Evolutionary conservation across 2,797 vertebrate genomes (phyloP), one percentile per base, ranked within the genome.

Genomic region (Kryptolebias ocellatus): DNA sequence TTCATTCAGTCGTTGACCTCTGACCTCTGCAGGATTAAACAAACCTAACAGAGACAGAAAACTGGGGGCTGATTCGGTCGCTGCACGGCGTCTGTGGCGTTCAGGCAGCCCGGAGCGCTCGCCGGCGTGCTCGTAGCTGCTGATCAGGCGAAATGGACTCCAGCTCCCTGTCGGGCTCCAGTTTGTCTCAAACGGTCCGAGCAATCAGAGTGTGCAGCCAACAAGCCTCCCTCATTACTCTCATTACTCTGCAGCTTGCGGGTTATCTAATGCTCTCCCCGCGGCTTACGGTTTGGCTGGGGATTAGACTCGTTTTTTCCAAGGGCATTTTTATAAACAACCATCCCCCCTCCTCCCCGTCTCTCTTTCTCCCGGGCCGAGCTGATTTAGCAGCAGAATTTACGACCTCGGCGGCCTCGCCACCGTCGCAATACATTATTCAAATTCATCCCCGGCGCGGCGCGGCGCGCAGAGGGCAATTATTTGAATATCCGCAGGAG

Each of bases 241-340:
- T 83, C 84, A 90, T 92, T 93, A 91, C 90, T 90, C 83, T 87
- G 83, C 88, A 88, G 87, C 87, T 89, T 91, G 89, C 69, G 89
- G 88, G 86, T 90, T 91, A 90, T 91, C 90, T 89, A 91, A 92
- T 90, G 89, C 88, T 91, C 85, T 87, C 90, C 87, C 89, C 68
- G 53, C 71, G 86, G 90, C 86, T 90, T 91, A 90, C 69, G 88
- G 85, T 91, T 91, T 87, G 90, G 88, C 87, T 72, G 72, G 84
- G 91, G 90, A 92, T 92, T 91, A 90, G 83, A 89, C 84, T 91
- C 86, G 79, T 89, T 93, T 24, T 92, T 91, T 91, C 85, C 89
- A 91, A 91, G 88, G 91, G 88, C 87, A 90, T 92, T 90, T 44
- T 90, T 87, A 89, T 89, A 92, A 92, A 92, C 91, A 93, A 88